A percentile compares a stretch with the other conserved stretches of the same genome.
Evolutionary conservation across 2,113 vertebrate species (phyloP).

Genomic region (Narcine bancroftii): DNA sequence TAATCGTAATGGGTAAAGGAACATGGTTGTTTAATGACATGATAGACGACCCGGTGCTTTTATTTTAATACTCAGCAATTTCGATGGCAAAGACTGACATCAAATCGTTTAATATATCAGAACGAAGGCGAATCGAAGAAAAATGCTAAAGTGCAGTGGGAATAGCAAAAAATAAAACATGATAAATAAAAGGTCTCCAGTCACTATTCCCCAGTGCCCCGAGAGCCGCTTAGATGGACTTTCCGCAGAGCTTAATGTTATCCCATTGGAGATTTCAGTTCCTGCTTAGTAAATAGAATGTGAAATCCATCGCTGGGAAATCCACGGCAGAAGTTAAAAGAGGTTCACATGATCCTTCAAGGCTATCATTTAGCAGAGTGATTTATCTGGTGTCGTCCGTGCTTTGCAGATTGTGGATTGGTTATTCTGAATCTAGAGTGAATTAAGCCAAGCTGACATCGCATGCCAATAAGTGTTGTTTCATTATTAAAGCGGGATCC

Average conservation of each 20-base stretch:
- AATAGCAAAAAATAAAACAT: constrained; percentile 34
- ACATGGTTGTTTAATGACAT: constrained; percentile 12
- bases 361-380: constrained; percentile 40
- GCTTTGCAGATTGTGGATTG: constrained; percentile 68
- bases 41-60: neutral
- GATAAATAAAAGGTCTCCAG: constrained; percentile 35
- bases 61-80: constrained; percentile 31
- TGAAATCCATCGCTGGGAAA: constrained; percentile 38
- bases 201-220: constrained; percentile 25
- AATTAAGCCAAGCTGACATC: constrained; percentile 74
- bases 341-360: constrained; percentile 37
- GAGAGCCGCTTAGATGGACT: constrained; percentile 32
- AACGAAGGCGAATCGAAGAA: constrained; percentile 27
- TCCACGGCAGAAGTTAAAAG: constrained; percentile 38
- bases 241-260: constrained; percentile 39
- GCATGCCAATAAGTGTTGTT: constrained; percentile 81
- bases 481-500: constrained; percentile 71
- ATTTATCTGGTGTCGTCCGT: constrained; percentile 48
- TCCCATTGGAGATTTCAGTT: constrained; percentile 47
- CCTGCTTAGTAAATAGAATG: constrained; percentile 37
- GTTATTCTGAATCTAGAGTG: constrained; percentile 68
- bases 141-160: constrained; percentile 37
- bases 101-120: constrained; percentile 35
- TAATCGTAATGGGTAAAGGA: constrained; percentile 1
- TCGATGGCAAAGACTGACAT: neutral